A percentile compares a stretch with the other conserved stretches of the same genome.
Conservation (phyloP, 2,797 vertebrate genomes). For the Propithecus deckenii region DNA sequence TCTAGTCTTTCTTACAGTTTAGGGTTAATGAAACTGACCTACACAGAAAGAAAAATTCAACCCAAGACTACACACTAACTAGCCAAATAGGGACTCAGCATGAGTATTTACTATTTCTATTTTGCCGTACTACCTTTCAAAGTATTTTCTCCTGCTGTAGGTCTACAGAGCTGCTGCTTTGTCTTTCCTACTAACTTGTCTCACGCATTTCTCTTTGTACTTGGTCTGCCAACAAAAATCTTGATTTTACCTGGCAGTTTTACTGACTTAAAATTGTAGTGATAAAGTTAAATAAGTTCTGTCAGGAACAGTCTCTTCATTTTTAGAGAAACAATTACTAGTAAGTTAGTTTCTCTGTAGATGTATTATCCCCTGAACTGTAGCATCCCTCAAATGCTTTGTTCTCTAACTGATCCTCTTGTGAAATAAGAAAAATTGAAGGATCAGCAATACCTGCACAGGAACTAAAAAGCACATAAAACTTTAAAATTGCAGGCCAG, state of each 20-base stretch:
- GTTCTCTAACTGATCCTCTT: not conserved
- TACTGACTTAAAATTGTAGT: not conserved
- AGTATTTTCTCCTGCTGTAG: not conserved
- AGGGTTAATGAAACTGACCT: not conserved
- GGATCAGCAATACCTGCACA: not conserved
- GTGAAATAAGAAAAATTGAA: not conserved
- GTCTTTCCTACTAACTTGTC: not conserved
- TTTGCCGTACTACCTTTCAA: not conserved
- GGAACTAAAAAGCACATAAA: not conserved
- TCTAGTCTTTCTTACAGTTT: not conserved
- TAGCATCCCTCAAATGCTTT: not conserved
- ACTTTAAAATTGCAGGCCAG: not conserved
- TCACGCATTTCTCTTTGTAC: not conserved
- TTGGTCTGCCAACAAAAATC: slow-evolving; percentile 9
- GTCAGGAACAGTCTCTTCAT: not conserved
- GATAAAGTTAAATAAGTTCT: not conserved
- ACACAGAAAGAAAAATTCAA: not conserved
- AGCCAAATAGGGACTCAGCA: not conserved
- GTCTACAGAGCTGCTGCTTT: not conserved
- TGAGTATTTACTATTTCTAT: not conserved
- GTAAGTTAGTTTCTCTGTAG: not conserved
- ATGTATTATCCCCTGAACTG: not conserved
- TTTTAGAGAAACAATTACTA: not conserved
- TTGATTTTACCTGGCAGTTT: not conserved
- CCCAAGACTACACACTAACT: not conserved